Base-by-base conservation (phyloP, 2,797 vertebrate species). In the Odontamblyopus rebecca region DNA sequence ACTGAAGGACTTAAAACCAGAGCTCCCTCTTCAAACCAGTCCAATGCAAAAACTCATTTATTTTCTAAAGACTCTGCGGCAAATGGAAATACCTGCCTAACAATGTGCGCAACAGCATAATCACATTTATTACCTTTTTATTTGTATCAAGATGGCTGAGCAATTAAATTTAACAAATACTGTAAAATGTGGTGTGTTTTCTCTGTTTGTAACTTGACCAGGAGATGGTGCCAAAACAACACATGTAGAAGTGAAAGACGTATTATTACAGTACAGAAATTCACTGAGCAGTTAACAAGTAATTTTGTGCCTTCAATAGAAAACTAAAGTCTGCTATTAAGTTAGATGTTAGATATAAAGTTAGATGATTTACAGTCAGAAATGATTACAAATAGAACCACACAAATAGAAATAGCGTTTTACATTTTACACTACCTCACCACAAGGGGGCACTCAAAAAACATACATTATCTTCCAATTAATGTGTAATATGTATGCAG, bases 51-150 rank as follows among this genome's bases (percentile, higher is more conserved):
- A 48, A 76, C 70, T 77, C 27, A 48, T 63, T 77, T 72, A 59
- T 85, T 86, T 91, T 91, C 80, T 75, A 86, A 89, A 92, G 77
- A 92, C 91, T 92, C 81, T 85, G 78, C 59, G 68, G 62, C 53
- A 59, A 70, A 61, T 82, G 61, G 68, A 73, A 65, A 61, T 71
- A 68, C 29, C 44, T 48, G 11, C 44, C 44, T 38, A 27, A 71
- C 13, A 65, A 73, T 41, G 41, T 32, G 4, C 50, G 18, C 59
- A 15, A 60, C 27, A 29, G n/a, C 57, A 32, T 61, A 67, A 67
- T n/a, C 30, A 7, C n/a, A 66, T 70, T 62, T 51, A 61, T 15
- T n/a, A 23, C 53, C 63, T 70, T 67, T 76, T 79, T 0, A 75
- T 84, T 86, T 86, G 29, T 82, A 72, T 65, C 63, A 27, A 29